Evolutionary conservation across 2,888 invertebrate species (phyloP), one percentile per base, ranked within the genome.

Genomic region (Netelia fuscicornis): DNA sequence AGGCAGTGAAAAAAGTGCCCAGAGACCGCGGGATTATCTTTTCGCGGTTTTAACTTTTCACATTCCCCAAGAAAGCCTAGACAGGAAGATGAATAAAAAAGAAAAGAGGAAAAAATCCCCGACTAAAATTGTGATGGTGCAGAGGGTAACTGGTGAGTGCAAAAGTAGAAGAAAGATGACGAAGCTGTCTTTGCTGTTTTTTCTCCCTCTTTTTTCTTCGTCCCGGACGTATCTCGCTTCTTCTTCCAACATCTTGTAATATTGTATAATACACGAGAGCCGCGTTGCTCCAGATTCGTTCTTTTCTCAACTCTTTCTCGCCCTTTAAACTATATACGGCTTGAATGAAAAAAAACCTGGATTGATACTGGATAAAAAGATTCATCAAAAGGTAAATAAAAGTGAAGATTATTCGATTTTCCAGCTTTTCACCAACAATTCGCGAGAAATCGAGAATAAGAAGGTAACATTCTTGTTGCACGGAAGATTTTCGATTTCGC

Each of bases 21-120:
- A 54, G n/a, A 48, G 81, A 75, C 68, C 60, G 54, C 52, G 72
- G 71, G 78, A 84, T 86, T 75, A 86, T 84, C 80, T 70, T 82
- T 62, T 70, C 62, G 70, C 3, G 78, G 72, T 86, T 85, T 83
- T 71, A 85, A 85, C 83, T 85, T 85, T 86, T 83, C 74, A 30
- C 75, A 83, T 81, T 85, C 75, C 48, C 56, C 60, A 11, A 62
- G 67, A 83, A 83, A 62, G 52, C 65, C 13, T 30, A 62, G 58
- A 74, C 58, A 42, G 67, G 67, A 25, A 64, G 62, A 64, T 64
- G 60, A 64, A 79, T 52, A 52, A 64, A 56, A 20, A 64, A 54
- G 11, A 67, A 42, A 58, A 75, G 48, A 20, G 30, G 64, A 65
- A 76, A 58, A 71, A 52, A 37, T 68, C 13, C 54, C n/a, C n/a